These are phyloP conservation scores for Cremastinae sp. DNA, from an alignment of 2,888 invertebrate genomes.

Conservation along the genomic window DNA sequence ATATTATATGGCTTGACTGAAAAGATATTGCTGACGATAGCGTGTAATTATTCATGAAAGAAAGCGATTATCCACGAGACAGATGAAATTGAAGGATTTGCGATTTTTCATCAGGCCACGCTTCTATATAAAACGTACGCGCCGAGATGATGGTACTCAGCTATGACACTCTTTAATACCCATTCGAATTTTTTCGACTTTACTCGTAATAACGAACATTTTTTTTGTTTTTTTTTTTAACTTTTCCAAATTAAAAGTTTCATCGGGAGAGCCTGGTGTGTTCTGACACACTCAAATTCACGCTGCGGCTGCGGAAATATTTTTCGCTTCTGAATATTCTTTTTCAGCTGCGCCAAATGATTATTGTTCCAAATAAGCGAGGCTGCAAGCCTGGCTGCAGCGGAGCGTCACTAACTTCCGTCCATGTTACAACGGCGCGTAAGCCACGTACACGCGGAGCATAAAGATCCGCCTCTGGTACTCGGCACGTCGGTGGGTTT, in stretches of 20 bases:
- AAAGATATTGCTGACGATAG: constrained; percentile 57
- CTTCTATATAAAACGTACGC: constrained; percentile 28
- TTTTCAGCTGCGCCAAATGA: constrained; percentile 28
- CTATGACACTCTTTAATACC: constrained; percentile 13
- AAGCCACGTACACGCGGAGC: constrained; percentile 11
- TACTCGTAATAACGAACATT: neutral
- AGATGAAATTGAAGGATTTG: constrained; percentile 53
- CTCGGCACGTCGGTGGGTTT: constrained; percentile 10
- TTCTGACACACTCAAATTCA: neutral
- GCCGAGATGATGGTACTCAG: constrained; percentile 10
- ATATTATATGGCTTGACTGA: constrained; percentile 58
- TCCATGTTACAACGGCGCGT: constrained; percentile 27
- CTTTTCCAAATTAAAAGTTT: constrained; percentile 1
- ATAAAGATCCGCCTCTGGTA: constrained; percentile 30
- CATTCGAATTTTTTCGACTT: constrained; percentile 11
- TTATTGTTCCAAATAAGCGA: constrained; percentile 70
- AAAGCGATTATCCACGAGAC: constrained; percentile 57
- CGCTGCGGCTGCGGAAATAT: neutral
- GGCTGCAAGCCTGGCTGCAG: constrained; percentile 57
- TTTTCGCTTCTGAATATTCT: constrained; percentile 1
- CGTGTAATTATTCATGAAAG: constrained; percentile 55
- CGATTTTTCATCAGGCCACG: constrained; percentile 38
- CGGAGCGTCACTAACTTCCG: constrained; percentile 33
- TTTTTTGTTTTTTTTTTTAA: constrained; percentile 10
- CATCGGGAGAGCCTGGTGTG: too few relatives aligned